A percentile compares a stretch with the other conserved stretches of the same genome.
These are phyloP conservation scores for Neodontobutis hainanensis DNA, from an alignment of 2,113 vertebrate genomes.

Conservation along the genomic window DNA sequence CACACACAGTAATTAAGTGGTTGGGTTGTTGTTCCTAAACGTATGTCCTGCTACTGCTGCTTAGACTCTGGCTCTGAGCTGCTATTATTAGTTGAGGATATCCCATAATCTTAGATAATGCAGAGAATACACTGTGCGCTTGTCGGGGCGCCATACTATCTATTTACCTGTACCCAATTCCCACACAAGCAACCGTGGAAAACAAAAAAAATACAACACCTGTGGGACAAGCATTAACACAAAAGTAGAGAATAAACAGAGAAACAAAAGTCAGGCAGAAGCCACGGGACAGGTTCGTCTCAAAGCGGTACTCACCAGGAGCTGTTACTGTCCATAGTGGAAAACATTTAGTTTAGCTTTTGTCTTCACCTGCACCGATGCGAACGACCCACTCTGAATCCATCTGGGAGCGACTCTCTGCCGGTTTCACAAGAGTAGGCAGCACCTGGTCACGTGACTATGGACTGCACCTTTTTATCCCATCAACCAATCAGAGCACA, in stretches of 20 bases:
- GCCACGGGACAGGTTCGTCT: neutral
- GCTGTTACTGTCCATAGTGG: neutral
- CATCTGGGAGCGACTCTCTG: slow-evolving; percentile 30
- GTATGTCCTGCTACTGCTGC: slow-evolving; percentile 39
- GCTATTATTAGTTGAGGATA: slow-evolving; percentile 65
- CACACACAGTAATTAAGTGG: neutral
- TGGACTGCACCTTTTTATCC: slow-evolving; percentile 27
- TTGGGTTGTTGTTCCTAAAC: neutral
- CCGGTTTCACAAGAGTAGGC: slow-evolving; percentile 16
- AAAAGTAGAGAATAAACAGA: too few species aligned
- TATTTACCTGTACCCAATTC: slow-evolving; percentile 19
- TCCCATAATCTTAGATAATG: slow-evolving; percentile 61
- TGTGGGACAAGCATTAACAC: neutral
- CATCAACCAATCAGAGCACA: slow-evolving; percentile 16
- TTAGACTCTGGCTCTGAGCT: slow-evolving; percentile 10
- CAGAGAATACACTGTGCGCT: slow-evolving; percentile 26
- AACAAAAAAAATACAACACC: neutral
- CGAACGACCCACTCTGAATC: slow-evolving; percentile 29
- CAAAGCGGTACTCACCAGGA: slow-evolving; percentile 39
- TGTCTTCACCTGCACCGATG: slow-evolving; percentile 59
- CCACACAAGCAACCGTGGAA: slow-evolving; percentile 20
- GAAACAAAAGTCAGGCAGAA: slow-evolving; percentile 17
- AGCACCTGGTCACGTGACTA: slow-evolving; percentile 49
- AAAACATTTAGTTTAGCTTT: neutral
- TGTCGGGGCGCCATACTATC: neutral